Evolutionary conservation across 2,113 vertebrate species (phyloP).

Genomic region (Microcebus murinus): DNA sequence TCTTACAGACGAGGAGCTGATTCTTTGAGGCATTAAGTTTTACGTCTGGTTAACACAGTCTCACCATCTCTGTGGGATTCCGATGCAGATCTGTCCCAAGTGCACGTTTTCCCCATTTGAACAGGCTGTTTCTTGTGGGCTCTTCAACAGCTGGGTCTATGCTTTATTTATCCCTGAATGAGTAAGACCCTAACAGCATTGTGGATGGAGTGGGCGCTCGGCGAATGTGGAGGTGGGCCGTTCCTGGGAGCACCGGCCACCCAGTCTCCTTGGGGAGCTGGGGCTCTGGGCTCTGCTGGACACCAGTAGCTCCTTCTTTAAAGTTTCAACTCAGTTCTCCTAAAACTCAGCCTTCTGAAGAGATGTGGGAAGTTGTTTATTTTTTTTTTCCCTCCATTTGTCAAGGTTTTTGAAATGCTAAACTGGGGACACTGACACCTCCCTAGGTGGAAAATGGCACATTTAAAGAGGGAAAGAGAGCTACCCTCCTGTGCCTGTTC

Average conservation of each 20-base stretch:
- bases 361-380: not conserved
- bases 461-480: not conserved
- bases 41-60: not conserved
- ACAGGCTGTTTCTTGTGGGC: not conserved
- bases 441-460: not conserved
- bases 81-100: not conserved
- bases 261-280: not conserved
- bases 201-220: not conserved
- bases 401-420: not conserved
- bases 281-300: not conserved
- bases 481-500: not conserved
- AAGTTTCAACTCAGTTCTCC: not conserved
- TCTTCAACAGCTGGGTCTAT: not conserved
- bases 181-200: not conserved
- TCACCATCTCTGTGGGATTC: not conserved
- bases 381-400: not conserved
- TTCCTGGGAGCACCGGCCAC: not conserved
- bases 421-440: not conserved
- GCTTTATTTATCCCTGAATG: not conserved
- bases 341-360: not conserved
- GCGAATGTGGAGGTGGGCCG: not conserved
- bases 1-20: not conserved
- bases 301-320: not conserved
- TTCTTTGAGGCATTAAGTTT: not conserved
- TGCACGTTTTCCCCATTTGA: not conserved